phyloP scores from a whole-genome alignment of 2,888 invertebrate genomes.

The Agonum fuliginosum region DNA sequence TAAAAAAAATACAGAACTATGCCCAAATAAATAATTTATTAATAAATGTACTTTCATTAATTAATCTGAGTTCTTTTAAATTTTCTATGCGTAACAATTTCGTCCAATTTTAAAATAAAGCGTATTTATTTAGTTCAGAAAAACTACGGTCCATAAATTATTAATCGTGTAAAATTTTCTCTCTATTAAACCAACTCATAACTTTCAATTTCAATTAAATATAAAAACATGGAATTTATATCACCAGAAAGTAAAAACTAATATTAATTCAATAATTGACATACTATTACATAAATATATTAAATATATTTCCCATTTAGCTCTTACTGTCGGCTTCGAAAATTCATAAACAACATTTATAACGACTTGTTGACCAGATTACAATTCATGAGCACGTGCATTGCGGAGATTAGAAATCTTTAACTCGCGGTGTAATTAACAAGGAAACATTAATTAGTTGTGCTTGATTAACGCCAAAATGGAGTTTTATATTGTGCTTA shows the following conservation, averaged over 20 bases:
- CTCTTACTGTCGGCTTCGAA: constrained; percentile 23
- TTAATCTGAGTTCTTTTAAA: no score
- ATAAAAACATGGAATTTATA: constrained; percentile 26
- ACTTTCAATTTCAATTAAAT: constrained; percentile 24
- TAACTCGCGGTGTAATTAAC: constrained; percentile 29
- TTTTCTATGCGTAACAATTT: no score
- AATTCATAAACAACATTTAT: constrained; percentile 44
- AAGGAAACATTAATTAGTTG: constrained; percentile 38
- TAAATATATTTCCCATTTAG: constrained; percentile 38
- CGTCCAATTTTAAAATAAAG: no score
- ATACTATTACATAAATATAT: constrained; percentile 39
- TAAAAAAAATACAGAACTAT: no score
- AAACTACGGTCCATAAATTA: no score
- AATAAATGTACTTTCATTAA: no score
- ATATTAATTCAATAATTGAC: constrained; percentile 40
- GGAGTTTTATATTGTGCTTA: not conserved
- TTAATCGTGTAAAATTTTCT: no score
- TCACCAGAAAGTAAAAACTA: constrained; percentile 33
- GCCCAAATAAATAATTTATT: no score
- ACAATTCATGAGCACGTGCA: constrained; percentile 46
- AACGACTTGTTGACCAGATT: constrained; percentile 27
- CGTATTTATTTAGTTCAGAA: no score
- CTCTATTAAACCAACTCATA: no score
- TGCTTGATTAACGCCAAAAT: constrained; percentile 43
- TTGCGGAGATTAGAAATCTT: constrained; percentile 40